These are phyloP conservation scores for Teleogryllus occipitalis DNA, from an alignment of 1,140 invertebrate species.

Conservation along the genomic window DNA sequence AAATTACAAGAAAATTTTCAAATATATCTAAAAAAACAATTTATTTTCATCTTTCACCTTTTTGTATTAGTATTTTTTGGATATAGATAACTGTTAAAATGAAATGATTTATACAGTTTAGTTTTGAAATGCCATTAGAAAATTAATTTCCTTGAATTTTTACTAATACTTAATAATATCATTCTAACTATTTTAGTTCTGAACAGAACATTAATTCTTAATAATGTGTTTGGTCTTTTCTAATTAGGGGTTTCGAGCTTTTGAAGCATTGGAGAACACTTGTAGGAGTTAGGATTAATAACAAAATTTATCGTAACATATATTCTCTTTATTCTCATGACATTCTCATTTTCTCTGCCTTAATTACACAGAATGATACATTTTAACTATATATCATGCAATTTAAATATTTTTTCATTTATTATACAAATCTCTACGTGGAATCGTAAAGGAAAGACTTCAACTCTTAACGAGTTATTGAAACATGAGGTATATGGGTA, in stretches of 20 bases:
- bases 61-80: no score
- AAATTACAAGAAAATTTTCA: no score
- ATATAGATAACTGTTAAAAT: no score
- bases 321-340: not conserved
- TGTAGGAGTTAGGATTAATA: not conserved
- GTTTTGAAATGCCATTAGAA: no score
- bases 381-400: not conserved
- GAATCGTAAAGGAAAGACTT: not conserved
- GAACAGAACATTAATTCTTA: no score
- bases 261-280: conserved; percentile 25
- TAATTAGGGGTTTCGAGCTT: not conserved
- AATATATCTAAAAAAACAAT: no score
- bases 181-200: no score
- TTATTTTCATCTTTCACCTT: no score
- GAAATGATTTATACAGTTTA: no score
- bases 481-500: not conserved
- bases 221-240: no score
- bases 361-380: not conserved
- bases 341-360: not conserved
- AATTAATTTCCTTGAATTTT: no score
- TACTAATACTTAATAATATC: no score
- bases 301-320: not conserved
- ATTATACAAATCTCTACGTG: not conserved
- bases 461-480: not conserved
- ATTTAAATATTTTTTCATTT: not conserved